These are phyloP conservation scores for Pogonocherus hispidulus DNA, from an alignment of 2,888 invertebrate species.

Conservation along the genomic window DNA sequence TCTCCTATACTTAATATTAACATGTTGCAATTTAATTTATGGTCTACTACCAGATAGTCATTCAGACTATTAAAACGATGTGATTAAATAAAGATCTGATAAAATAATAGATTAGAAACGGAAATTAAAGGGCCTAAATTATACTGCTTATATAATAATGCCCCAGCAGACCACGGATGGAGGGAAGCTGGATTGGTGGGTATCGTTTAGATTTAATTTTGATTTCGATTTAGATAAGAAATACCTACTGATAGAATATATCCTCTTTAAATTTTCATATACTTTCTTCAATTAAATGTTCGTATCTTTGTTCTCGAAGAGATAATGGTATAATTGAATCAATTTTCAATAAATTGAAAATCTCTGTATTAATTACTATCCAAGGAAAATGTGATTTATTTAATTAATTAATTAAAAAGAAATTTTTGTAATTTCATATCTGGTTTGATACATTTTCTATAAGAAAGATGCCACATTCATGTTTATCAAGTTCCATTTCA, in stretches of 20 bases:
- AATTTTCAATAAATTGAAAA: neutral
- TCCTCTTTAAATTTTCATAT: neutral
- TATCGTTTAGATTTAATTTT: slow-evolving; percentile 6
- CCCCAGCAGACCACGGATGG: no score
- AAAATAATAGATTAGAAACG: slow-evolving; percentile 6
- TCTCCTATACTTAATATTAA: no score
- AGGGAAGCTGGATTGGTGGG: neutral
- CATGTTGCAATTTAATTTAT: neutral
- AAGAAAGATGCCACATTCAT: no score
- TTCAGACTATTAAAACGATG: neutral
- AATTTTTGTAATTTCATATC: no score
- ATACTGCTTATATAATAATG: neutral
- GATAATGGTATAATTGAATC: neutral
- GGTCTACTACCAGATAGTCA: neutral
- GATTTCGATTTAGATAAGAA: slow-evolving; percentile 9
- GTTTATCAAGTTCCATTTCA: no score
- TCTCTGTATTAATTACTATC: no score
- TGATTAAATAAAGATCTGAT: slow-evolving; percentile 6
- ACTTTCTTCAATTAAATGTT: neutral
- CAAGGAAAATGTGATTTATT: no score
- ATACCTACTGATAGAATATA: neutral
- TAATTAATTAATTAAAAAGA: no score
- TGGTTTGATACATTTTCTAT: no score
- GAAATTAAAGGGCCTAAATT: slow-evolving; percentile 12
- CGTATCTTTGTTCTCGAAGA: no score